A percentile compares a stretch with the other conserved stretches of the same genome.
Conservation (phyloP, 1,140 invertebrate species). For the Dermatophagoides farinae region DNA sequence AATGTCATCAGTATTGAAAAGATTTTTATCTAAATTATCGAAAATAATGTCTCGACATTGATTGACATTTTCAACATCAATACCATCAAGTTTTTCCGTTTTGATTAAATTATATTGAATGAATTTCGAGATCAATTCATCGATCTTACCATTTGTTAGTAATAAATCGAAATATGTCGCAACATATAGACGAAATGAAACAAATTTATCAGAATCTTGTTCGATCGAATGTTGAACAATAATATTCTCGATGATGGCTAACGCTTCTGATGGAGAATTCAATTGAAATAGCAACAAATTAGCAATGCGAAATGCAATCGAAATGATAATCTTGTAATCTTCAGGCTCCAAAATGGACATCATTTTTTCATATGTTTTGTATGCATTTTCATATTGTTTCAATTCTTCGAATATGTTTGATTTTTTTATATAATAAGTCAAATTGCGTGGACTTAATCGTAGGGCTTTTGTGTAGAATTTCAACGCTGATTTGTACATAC, state of each 20-base stretch:
- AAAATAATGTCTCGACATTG: too few species aligned
- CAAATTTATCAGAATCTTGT: background rate
- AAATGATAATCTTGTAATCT: background rate
- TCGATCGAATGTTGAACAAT: background rate
- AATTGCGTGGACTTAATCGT: slow-evolving; percentile 32
- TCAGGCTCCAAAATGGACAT: slow-evolving; percentile 36
- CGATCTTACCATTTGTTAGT: background rate
- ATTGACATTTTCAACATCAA: background rate
- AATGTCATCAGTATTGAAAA: background rate
- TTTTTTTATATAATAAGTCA: slow-evolving; percentile 46
- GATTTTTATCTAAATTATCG: background rate
- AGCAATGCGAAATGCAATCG: background rate
- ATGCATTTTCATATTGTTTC: slow-evolving; percentile 32
- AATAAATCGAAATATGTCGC: background rate
- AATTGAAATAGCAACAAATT: background rate
- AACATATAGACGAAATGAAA: background rate
- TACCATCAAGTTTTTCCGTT: background rate
- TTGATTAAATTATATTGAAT: background rate
- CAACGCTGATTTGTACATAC: slow-evolving; percentile 52
- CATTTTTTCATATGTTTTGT: slow-evolving; percentile 41
- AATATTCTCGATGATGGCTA: background rate
- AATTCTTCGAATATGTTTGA: slow-evolving; percentile 41
- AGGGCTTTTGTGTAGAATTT: slow-evolving; percentile 41
- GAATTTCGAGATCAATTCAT: background rate
- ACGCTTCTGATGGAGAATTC: background rate